These are phyloP conservation scores for Battus philenor DNA, from an alignment of 1,140 invertebrate species.

Conservation along the genomic window DNA sequence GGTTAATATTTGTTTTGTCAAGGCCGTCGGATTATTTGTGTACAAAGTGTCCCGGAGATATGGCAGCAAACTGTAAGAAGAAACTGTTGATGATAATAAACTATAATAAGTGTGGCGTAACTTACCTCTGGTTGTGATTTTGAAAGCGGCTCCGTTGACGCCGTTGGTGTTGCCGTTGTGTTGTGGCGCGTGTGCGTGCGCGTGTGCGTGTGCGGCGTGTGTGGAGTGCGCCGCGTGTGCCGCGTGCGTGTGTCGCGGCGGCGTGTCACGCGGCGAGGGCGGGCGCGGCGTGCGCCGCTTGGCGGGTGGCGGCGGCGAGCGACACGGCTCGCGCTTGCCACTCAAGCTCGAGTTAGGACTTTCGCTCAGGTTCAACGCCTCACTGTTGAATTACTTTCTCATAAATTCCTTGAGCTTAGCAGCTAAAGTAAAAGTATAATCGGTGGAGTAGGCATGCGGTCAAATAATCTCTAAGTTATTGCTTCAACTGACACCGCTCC, in stretches of 20 bases:
- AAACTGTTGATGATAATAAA: no score
- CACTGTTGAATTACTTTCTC: slow-evolving; percentile 61
- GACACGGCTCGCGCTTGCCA: slow-evolving; percentile 79
- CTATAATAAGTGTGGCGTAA: no score
- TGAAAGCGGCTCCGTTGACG: slow-evolving; percentile 86
- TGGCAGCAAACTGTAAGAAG: no score
- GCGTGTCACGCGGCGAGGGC: slow-evolving; percentile 31
- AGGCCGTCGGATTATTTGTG: no score
- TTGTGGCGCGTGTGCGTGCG: slow-evolving; percentile 44
- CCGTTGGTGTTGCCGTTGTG: slow-evolving; percentile 50
- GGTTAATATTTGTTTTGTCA: no score
- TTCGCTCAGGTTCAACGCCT: slow-evolving; percentile 80
- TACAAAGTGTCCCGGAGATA: no score
- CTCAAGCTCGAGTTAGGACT: slow-evolving; percentile 69
- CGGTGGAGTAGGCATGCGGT: no score
- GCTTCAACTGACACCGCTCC: no score
- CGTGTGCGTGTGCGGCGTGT: slow-evolving; percentile 23
- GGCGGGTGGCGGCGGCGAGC: slow-evolving; percentile 76
- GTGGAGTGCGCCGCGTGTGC: slow-evolving; percentile 44
- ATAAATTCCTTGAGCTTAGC: no score
- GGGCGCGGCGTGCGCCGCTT: slow-evolving; percentile 76
- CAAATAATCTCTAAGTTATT: no score
- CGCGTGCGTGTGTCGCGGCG: slow-evolving; percentile 49
- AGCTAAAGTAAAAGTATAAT: no score
- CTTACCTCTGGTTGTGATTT: slow-evolving; percentile 90